Conservation (phyloP, 2,888 invertebrate genomes). For the Ichneumoninae sp. region DNA sequence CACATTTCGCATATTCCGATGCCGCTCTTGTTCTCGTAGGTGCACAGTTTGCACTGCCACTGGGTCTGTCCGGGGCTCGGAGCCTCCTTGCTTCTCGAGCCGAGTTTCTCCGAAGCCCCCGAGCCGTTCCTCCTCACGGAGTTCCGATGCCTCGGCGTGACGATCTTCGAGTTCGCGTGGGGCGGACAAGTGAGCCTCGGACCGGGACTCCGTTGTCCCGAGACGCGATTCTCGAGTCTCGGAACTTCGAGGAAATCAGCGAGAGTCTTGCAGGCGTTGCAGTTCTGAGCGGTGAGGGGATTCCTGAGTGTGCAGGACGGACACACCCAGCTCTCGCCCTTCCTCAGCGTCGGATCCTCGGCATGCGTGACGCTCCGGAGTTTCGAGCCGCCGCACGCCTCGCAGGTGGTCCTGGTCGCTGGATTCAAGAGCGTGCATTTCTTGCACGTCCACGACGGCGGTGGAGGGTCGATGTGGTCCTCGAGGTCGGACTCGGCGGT, state of each 20-base stretch:
- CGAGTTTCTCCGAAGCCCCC: constrained; percentile 76
- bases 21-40: constrained; percentile 90
- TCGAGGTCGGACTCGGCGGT: constrained; percentile 86
- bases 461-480: constrained; percentile 86
- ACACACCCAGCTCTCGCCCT: constrained; percentile 89
- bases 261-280: constrained; percentile 91
- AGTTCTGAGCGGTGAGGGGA: constrained; percentile 88
- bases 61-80: constrained; percentile 63
- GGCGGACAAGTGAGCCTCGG: constrained; percentile 75
- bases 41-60: constrained; percentile 93
- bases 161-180: constrained; percentile 77
- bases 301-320: constrained; percentile 93
- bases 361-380: constrained; percentile 88
- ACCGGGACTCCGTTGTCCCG: constrained; percentile 82
- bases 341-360: constrained; percentile 89
- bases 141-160: constrained; percentile 82
- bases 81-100: constrained; percentile 78
- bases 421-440: constrained; percentile 95
- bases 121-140: constrained; percentile 80
- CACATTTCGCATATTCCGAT: constrained; percentile 91
- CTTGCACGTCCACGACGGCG: constrained; percentile 90
- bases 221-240: constrained; percentile 73
- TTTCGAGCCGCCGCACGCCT: constrained; percentile 94
- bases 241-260: constrained; percentile 84
- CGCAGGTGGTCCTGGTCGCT: constrained; percentile 89